A percentile compares a stretch with the other conserved stretches of the same genome.
These are phyloP conservation scores for Nysson spinosus DNA, from an alignment of 2,888 invertebrate species.

Conservation along the genomic window DNA sequence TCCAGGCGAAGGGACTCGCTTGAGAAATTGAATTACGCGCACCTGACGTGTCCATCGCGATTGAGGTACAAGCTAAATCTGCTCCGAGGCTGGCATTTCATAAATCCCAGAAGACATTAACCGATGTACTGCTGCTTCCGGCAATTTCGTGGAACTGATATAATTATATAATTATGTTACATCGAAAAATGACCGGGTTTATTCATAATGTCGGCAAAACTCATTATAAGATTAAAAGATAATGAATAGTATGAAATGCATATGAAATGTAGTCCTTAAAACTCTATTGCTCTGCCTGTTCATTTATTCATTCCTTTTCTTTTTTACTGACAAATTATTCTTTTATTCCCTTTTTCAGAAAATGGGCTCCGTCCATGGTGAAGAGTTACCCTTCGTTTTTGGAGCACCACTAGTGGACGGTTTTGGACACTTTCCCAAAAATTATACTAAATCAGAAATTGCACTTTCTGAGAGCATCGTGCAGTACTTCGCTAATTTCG, in stretches of 20 bases:
- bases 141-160: slow-evolving; percentile 1
- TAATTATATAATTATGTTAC: background rate
- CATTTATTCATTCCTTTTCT: no score
- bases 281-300: no score
- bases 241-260: no score
- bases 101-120: slow-evolving; percentile 38
- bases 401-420: slow-evolving; percentile 93
- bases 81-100: slow-evolving; percentile 27
- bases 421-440: slow-evolving; percentile 89
- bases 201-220: no score
- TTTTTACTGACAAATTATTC: background rate
- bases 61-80: slow-evolving; percentile 43
- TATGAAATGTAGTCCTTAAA: no score
- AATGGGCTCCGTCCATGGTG: slow-evolving; percentile 95
- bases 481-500: slow-evolving; percentile 92
- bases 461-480: slow-evolving; percentile 92
- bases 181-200: no score
- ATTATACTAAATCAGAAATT: slow-evolving; percentile 92
- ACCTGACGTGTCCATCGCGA: slow-evolving; percentile 50
- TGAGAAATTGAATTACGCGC: slow-evolving; percentile 55
- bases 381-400: slow-evolving; percentile 93
- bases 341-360: slow-evolving; percentile 79
- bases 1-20: slow-evolving; percentile 28
- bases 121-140: slow-evolving; percentile 29
- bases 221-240: background rate